Base-by-base conservation (phyloP, 2,113 vertebrate genomes). In the Glaucidium brasilianum region DNA sequence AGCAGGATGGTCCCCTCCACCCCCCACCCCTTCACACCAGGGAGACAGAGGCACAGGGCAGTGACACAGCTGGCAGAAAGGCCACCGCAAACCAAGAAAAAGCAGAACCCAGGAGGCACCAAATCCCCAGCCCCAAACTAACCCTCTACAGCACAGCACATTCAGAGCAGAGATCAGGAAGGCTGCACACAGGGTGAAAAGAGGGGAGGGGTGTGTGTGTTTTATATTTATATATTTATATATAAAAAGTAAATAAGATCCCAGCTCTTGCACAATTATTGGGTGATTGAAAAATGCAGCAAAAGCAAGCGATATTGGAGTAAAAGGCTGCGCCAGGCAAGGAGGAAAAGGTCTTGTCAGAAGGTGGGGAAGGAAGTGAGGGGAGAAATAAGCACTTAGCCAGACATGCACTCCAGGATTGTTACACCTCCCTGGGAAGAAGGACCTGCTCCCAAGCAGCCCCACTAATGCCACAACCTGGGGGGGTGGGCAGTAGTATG, bases 231-330 rank as follows among this genome's bases (percentile, higher is more conserved):
- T 94, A 74, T 90, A 94, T 91, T 94, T 84, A 79, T 94, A 90
- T 94, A 92, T 96, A 95, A 96, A 92, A 96, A 95, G 92, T 95
- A 97, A 96, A 85, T 96, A 96, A 97, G 92, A 93, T 97, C 91
- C 93, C 95, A 96, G 96, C 95, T 97, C 95, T 97, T 84, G 94
- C 60, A 41, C 60, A 39, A 95, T 92, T 96, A 97, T 96, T 95
- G 88, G 94, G 89, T 71, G 10, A 90, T 85, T 85, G 95, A 93
- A 95, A 97, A 95, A 96, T 79, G 95, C 96, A 96, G 94, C 96
- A 96, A 95, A 96, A 97, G 95, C 97, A 97, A 97, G 97, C 71
- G 30, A 97, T 81, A 92, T 63, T 96, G 96, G 94, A 95, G 96
- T 91, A 95, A 88, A 94, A 94, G 85, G 88, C 92, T 88, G 60